A percentile compares a stretch with the other conserved stretches of the same genome.
Conservation (phyloP, 2,888 invertebrate species). For the Cremastinae sp. region DNA sequence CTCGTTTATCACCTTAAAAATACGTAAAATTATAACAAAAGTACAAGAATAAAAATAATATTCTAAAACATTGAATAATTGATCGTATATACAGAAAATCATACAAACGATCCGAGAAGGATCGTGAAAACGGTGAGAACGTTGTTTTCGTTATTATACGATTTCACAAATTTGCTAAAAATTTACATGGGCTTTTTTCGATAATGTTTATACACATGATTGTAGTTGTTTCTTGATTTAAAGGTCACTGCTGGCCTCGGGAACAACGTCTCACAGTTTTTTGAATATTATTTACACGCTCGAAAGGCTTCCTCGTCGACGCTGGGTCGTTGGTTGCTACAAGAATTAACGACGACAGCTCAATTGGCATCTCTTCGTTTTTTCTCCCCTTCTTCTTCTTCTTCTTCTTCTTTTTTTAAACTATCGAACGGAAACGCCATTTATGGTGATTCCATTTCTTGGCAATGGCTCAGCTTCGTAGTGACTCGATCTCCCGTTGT, state of each 20-base stretch:
- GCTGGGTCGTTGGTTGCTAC: conserved; percentile 26
- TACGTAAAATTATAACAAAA: conserved; percentile 28
- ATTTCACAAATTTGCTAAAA: conserved; percentile 11
- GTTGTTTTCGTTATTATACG: conserved; percentile 21
- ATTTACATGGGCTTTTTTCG: neutral
- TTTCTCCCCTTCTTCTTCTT: conserved; percentile 13
- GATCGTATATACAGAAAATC: conserved; percentile 67
- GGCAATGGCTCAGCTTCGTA: conserved; percentile 87
- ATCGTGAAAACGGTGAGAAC: conserved; percentile 50
- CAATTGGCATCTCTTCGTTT: conserved; percentile 44
- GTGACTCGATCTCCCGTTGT: conserved; percentile 76
- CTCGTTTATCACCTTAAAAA: conserved; percentile 23
- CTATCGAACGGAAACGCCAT: conserved; percentile 93
- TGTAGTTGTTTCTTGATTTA: neutral
- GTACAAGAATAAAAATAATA: conserved; percentile 48
- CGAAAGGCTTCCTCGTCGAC: conserved; percentile 24
- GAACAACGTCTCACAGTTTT: conserved; percentile 47
- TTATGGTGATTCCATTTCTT: conserved; percentile 89
- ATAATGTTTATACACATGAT: neutral
- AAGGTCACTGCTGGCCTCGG: too few relatives aligned
- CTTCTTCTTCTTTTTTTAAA: conserved; percentile 41
- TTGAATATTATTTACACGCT: conserved; percentile 55
- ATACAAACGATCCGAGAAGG: conserved; percentile 63
- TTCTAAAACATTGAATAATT: conserved; percentile 48
- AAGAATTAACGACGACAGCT: conserved; percentile 50